phyloP scores from a whole-genome alignment of 2,797 vertebrate species.

The Semotilus atromaculatus region DNA sequence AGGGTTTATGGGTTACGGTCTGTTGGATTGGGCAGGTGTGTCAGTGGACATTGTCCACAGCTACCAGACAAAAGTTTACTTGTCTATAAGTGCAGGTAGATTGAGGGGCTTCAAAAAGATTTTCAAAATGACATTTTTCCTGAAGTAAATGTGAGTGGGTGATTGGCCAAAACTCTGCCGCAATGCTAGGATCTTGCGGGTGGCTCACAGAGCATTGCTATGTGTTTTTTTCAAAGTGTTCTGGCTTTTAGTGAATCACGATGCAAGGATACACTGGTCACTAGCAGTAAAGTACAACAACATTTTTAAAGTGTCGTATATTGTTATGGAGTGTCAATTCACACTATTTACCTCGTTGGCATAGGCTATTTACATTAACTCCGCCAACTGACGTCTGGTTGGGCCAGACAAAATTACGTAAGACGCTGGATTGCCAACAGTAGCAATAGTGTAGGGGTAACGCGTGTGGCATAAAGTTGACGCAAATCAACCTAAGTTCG shows the following conservation, averaged over 20 bases:
- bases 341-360: too few relatives aligned
- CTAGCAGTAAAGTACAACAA: not conserved
- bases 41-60: slow-evolving; percentile 30
- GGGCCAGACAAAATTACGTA: too few relatives aligned
- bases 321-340: not conserved
- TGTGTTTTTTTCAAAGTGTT: not conserved
- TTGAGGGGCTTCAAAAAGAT: slow-evolving; percentile 41
- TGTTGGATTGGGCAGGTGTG: slow-evolving; percentile 54
- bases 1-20: slow-evolving; percentile 65
- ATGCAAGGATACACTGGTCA: not conserved
- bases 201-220: not conserved
- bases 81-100: slow-evolving; percentile 54
- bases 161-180: not conserved
- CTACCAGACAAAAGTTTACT: slow-evolving; percentile 6
- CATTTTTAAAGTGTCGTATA: not conserved
- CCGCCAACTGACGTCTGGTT: too few relatives aligned
- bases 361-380: too few relatives aligned
- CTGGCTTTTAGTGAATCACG: not conserved
- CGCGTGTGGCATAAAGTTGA: too few relatives aligned
- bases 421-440: too few relatives aligned
- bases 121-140: not conserved
- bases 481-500: too few relatives aligned
- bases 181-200: not conserved
- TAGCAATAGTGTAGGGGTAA: too few relatives aligned
- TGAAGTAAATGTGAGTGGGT: not conserved